Evolutionary conservation across 1,140 invertebrate genomes (phyloP).

Genomic region (Drosophila arizonae): DNA sequence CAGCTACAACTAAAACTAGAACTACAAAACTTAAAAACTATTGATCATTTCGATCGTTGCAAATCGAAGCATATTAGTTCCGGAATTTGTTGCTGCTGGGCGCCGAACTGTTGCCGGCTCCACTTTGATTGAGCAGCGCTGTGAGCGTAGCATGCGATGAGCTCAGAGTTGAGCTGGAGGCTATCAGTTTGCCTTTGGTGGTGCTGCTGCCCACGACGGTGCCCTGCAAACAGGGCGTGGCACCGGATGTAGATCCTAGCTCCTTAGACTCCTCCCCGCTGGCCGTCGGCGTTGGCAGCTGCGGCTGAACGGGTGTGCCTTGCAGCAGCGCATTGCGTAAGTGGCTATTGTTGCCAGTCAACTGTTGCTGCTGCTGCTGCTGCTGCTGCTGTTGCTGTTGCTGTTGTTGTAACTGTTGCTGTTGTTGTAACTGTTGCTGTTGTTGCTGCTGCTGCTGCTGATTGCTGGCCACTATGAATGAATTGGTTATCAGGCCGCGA

Average conservation of each 20-base stretch:
- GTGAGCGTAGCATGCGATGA: slow-evolving; percentile 80
- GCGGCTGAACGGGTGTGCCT: slow-evolving; percentile 15
- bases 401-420: slow-evolving; percentile 9
- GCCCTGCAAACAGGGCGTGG: slow-evolving; percentile 60
- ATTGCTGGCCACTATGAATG: slow-evolving; percentile 59
- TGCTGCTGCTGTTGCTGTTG: slow-evolving; percentile 1
- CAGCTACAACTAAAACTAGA: not conserved
- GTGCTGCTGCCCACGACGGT: slow-evolving; percentile 61
- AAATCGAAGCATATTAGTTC: slow-evolving; percentile 41
- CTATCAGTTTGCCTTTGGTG: slow-evolving; percentile 46
- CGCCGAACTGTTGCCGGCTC: slow-evolving; percentile 23
- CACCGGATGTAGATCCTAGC: slow-evolving; percentile 23
- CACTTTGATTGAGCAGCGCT: slow-evolving; percentile 69
- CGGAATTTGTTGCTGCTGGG: slow-evolving; percentile 52
- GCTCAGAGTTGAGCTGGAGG: slow-evolving; percentile 66
- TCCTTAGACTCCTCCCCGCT: slow-evolving; percentile 49
- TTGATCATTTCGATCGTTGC: slow-evolving; percentile 5
- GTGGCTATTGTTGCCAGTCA: slow-evolving; percentile 20
- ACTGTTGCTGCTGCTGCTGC: slow-evolving; percentile 17
- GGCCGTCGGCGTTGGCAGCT: not conserved
- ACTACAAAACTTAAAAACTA: slow-evolving; percentile 4
- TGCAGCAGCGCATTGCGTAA: slow-evolving; percentile 31
- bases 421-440: slow-evolving; percentile 7
- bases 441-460: slow-evolving; percentile 37
- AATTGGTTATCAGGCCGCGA: slow-evolving; percentile 78